Conservation (phyloP, 2,113 vertebrate genomes). For the Melanostigma gelatinosum region DNA sequence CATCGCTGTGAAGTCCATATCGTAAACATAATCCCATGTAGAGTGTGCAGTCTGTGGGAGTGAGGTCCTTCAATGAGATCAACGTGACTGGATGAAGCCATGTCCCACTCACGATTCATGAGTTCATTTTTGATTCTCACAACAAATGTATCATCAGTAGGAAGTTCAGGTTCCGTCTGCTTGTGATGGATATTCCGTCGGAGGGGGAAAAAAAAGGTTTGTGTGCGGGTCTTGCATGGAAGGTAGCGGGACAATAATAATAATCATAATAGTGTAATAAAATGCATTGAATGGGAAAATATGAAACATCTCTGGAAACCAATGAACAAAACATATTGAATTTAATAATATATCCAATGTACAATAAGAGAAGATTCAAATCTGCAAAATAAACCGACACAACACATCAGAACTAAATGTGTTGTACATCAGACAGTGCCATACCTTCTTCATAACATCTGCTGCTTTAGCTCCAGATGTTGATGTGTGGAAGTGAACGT, state of each 20-base stretch:
- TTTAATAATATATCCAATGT: neutral
- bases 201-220: neutral
- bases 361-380: neutral
- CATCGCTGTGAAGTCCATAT: constrained; percentile 32
- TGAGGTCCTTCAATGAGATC: constrained; percentile 61
- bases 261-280: neutral
- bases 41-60: constrained; percentile 34
- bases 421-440: neutral
- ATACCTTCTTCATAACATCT: neutral
- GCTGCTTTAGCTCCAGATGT: neutral
- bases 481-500: neutral
- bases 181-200: neutral
- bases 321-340: neutral
- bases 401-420: neutral
- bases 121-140: neutral
- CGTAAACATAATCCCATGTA: constrained; percentile 50
- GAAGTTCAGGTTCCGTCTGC: constrained; percentile 1
- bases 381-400: neutral
- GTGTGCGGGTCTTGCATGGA: neutral
- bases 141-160: neutral
- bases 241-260: neutral
- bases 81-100: constrained; percentile 37
- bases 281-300: neutral
- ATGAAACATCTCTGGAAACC: neutral
- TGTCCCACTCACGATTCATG: constrained; percentile 37